A percentile compares a stretch with the other conserved stretches of the same genome.
Evolutionary conservation across 37 sponge, comb jelly and placozoan genomes (phyloP).

Genomic region (Crambe crambe): DNA sequence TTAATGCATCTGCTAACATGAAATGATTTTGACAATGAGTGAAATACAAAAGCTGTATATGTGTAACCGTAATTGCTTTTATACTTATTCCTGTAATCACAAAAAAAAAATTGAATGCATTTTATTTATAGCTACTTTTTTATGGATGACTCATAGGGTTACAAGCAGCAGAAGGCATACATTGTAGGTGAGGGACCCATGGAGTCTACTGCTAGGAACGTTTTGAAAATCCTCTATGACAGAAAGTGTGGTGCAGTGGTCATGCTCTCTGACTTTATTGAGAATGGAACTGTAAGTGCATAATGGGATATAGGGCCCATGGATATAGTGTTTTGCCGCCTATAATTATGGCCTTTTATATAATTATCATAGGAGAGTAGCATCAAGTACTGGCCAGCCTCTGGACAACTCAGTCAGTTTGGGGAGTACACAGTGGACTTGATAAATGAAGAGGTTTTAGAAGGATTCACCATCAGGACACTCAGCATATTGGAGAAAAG

Average conservation of each 20-base stretch:
- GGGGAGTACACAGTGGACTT: conserved; percentile 45
- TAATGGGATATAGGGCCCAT: not conserved
- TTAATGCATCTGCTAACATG: too few species aligned
- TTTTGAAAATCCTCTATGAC: conserved; percentile 65
- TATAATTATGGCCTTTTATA: not conserved
- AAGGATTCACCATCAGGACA: conserved; percentile 47
- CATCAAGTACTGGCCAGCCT: conserved; percentile 75
- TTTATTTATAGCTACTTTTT: not conserved
- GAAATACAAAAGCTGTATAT: too few species aligned
- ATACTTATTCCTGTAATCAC: too few species aligned
- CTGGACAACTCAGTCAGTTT: conserved; percentile 32
- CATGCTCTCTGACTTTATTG: conserved; percentile 54
- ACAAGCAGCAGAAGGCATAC: conserved; percentile 71
- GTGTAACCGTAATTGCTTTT: too few species aligned
- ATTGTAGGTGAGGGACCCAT: conserved; percentile 75
- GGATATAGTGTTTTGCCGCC: too few species aligned
- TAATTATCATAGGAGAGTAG: conserved; percentile 16
- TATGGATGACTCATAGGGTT: conserved; percentile 42
- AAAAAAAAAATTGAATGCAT: too few species aligned
- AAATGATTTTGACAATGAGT: too few species aligned
- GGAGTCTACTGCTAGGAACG: conserved; percentile 52
- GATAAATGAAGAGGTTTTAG: conserved; percentile 6
- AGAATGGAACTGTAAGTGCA: conserved; percentile 38
- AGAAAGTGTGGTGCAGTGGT: conserved; percentile 47
- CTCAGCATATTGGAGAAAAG: conserved; percentile 29